phyloP scores from a whole-genome alignment of 2,888 invertebrate species.

The Perdita meconis region DNA sequence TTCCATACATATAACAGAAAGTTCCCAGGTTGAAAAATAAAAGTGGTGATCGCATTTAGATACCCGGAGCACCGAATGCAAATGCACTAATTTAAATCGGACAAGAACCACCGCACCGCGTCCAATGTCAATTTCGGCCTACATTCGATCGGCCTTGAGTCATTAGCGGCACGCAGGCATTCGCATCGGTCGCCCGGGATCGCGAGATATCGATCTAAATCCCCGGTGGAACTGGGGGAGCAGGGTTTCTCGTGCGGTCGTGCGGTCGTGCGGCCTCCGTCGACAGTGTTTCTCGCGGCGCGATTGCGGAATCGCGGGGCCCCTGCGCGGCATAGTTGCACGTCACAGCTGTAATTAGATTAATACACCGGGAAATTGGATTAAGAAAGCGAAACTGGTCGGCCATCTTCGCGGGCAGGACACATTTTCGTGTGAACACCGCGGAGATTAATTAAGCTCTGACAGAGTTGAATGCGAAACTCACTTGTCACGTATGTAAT shows the following conservation, averaged over 20 bases:
- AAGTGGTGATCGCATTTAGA: background rate
- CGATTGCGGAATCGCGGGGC: slow-evolving; percentile 48
- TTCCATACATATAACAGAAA: background rate
- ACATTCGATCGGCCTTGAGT: slow-evolving; percentile 37
- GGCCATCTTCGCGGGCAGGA: slow-evolving; percentile 33
- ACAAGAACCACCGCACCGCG: background rate
- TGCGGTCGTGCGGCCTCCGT: slow-evolving; percentile 34
- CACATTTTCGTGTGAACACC: slow-evolving; percentile 60
- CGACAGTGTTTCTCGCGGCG: background rate
- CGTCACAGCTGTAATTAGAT: slow-evolving; percentile 65
- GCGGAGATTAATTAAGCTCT: slow-evolving; percentile 62
- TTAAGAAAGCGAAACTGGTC: slow-evolving; percentile 62
- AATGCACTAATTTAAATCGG: background rate
- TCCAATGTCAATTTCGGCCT: slow-evolving; percentile 25
- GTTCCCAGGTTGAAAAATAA: background rate
- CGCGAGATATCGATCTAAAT: slow-evolving; percentile 35
- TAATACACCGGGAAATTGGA: slow-evolving; percentile 70
- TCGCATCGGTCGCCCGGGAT: slow-evolving; percentile 26
- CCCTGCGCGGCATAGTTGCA: slow-evolving; percentile 51
- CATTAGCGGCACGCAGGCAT: slow-evolving; percentile 29
- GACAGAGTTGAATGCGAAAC: slow-evolving; percentile 56
- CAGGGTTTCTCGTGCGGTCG: slow-evolving; percentile 13
- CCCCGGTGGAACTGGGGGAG: slow-evolving; percentile 9
- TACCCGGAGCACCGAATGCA: background rate
- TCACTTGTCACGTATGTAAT: slow-evolving; percentile 59